Evolutionary conservation across 2,113 vertebrate genomes (phyloP).

Genomic region (Anser brachyrhynchus): DNA sequence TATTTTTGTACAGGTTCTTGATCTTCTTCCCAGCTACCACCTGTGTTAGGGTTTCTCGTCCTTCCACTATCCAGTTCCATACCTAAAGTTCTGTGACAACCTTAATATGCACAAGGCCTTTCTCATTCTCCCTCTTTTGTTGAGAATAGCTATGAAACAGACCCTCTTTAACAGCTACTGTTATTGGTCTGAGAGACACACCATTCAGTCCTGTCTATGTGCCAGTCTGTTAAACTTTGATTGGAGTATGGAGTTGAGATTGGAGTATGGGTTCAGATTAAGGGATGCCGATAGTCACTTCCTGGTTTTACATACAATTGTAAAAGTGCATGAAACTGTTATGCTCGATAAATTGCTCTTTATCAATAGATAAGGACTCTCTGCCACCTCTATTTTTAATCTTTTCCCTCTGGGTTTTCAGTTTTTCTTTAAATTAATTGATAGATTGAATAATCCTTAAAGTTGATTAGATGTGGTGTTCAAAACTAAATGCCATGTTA

Average conservation of each 20-base stretch:
- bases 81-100: background rate
- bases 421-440: background rate
- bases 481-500: background rate
- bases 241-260: background rate
- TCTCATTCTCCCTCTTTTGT: background rate
- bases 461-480: background rate
- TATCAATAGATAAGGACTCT: background rate
- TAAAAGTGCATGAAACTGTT: background rate
- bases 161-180: fast-evolving
- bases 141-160: background rate
- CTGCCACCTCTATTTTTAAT: fast-evolving
- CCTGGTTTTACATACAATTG: background rate
- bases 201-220: background rate
- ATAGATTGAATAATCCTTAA: background rate
- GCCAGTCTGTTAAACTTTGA: background rate
- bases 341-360: background rate
- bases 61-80: background rate
- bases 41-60: background rate
- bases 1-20: background rate
- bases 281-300: background rate
- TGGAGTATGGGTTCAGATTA: background rate
- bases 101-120: background rate
- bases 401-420: background rate
- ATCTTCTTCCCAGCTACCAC: background rate
- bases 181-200: background rate